Conservation (phyloP, 2,888 invertebrate genomes). For the Apodemia duryi region DNA sequence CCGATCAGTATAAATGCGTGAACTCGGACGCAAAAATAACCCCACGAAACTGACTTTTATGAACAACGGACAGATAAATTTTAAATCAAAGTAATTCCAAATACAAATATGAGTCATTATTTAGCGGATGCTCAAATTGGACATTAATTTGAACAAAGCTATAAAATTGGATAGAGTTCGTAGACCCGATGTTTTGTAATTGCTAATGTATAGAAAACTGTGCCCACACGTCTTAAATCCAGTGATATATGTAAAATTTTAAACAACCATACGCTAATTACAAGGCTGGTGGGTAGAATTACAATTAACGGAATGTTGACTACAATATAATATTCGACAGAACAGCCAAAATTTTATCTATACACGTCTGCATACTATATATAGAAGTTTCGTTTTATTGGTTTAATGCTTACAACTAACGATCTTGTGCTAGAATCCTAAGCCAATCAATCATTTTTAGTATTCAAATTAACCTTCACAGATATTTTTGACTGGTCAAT, state of each 20-base stretch:
- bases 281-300: background rate
- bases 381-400: background rate
- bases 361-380: background rate
- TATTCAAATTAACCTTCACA: no score
- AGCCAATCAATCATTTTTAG: no score
- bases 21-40: background rate
- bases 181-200: conserved; percentile 31
- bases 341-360: background rate
- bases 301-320: background rate
- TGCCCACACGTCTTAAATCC: conserved; percentile 9
- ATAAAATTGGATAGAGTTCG: conserved; percentile 34
- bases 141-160: conserved; percentile 30
- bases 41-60: background rate
- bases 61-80: conserved; percentile 3
- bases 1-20: background rate
- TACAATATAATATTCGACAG: background rate
- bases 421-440: no score
- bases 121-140: conserved; percentile 29
- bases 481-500: no score
- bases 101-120: conserved; percentile 36
- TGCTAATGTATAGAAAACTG: conserved; percentile 13
- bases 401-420: background rate
- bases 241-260: conserved; percentile 9
- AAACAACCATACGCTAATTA: conserved; percentile 15
- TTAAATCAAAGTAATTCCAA: conserved; percentile 23